Evolutionary conservation across 2,797 vertebrate genomes (phyloP).

Genomic region (Sphenopsis melanotis): DNA sequence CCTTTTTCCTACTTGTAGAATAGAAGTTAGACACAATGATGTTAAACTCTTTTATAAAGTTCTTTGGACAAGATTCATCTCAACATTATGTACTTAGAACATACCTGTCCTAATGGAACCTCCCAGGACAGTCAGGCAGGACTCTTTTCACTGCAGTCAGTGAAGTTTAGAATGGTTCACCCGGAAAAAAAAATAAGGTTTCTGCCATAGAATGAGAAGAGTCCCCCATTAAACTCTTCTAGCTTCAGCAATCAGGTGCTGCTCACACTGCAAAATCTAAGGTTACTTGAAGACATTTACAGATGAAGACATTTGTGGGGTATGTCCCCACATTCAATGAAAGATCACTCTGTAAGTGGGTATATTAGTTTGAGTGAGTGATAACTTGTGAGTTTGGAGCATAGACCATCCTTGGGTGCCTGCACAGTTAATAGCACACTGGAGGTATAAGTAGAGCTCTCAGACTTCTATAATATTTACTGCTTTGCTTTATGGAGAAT

Average conservation of each 20-base stretch:
- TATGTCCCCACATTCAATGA: not conserved
- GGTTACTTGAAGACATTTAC: not conserved
- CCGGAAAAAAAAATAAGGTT: not conserved
- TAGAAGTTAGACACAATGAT: not conserved
- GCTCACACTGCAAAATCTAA: not conserved
- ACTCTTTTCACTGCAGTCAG: not conserved
- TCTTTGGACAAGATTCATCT: not conserved
- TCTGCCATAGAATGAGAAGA: not conserved
- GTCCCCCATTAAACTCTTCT: not conserved
- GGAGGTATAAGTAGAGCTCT: not conserved
- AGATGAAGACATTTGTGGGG: not conserved
- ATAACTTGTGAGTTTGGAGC: not conserved
- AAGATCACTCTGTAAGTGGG: not conserved
- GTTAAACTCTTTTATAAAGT: not conserved
- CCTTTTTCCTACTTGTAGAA: not conserved
- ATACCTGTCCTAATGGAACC: not conserved
- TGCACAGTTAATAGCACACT: not conserved
- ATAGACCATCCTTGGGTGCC: not conserved
- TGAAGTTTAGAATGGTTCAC: not conserved
- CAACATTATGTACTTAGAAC: not conserved
- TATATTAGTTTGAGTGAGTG: not conserved
- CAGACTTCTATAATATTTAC: not conserved
- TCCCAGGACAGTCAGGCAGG: not conserved
- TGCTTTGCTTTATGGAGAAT: not conserved
- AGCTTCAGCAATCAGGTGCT: not conserved